Evolutionary conservation across 2,797 vertebrate species (phyloP).

Genomic region (Pteronotus mesoamericanus): DNA sequence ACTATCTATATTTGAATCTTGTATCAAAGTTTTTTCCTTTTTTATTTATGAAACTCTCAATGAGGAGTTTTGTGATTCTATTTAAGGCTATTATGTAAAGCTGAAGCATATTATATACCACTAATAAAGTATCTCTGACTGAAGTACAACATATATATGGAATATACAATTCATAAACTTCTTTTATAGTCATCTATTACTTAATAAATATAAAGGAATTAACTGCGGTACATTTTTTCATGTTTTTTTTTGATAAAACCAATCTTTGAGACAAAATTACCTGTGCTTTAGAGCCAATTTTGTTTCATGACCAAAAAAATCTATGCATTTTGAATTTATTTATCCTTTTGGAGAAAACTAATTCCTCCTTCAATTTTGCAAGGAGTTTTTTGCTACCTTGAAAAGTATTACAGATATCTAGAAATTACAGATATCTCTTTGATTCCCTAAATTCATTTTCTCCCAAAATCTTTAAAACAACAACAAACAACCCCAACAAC

Average conservation of each 20-base stretch:
- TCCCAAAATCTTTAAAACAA: neutral
- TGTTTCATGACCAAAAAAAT: neutral
- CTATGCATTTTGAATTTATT: neutral
- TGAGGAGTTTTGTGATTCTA: constrained; percentile 48
- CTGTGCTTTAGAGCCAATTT: constrained; percentile 12
- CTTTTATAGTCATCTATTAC: constrained; percentile 51
- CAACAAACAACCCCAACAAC: neutral
- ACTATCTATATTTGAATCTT: too few species aligned
- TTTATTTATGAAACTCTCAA: constrained; percentile 51
- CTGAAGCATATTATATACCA: constrained; percentile 41
- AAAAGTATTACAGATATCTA: neutral
- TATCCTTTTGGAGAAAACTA: neutral
- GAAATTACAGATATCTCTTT: neutral
- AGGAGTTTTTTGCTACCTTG: neutral
- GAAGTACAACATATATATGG: constrained; percentile 54
- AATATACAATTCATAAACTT: constrained; percentile 66
- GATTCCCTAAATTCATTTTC: neutral
- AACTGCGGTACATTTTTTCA: constrained; percentile 22
- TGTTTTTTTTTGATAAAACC: neutral
- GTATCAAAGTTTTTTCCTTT: constrained; percentile 61
- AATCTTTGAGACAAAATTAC: constrained; percentile 30
- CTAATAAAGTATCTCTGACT: constrained; percentile 64
- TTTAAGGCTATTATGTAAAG: constrained; percentile 54
- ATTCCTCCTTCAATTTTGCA: neutral
- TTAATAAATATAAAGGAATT: constrained; percentile 56